phyloP scores from a whole-genome alignment of 2,888 invertebrate species.

The Polydrusus cervinus region DNA sequence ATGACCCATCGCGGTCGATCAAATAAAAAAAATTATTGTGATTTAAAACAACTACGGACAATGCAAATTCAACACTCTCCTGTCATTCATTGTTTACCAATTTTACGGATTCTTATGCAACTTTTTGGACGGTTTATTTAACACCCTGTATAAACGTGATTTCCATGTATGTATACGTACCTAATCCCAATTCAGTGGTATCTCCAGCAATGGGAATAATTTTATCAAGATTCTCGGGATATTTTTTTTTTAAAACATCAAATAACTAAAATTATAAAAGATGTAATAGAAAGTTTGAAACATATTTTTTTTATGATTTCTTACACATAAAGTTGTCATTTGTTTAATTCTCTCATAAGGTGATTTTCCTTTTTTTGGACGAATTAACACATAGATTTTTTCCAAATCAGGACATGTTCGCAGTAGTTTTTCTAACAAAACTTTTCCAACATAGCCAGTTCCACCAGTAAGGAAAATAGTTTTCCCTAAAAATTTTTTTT shows the following conservation, averaged over 20 bases:
- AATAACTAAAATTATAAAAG: constrained; percentile 72
- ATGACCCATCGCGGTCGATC: too few relatives aligned
- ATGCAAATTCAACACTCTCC: too few relatives aligned
- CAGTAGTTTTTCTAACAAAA: constrained; percentile 89
- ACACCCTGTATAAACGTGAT: too few relatives aligned
- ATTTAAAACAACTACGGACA: too few relatives aligned
- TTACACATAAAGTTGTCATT: constrained; percentile 74
- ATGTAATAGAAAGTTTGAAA: too few relatives aligned
- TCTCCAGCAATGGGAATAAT: constrained; percentile 80
- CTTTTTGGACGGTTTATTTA: too few relatives aligned
- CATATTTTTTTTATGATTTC: constrained; percentile 21
- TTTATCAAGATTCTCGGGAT: constrained; percentile 72
- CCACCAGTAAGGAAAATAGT: constrained; percentile 89
- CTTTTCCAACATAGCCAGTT: constrained; percentile 93
- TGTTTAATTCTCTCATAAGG: constrained; percentile 78
- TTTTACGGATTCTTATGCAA: too few relatives aligned
- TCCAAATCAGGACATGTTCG: constrained; percentile 85
- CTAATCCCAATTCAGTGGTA: constrained; percentile 74
- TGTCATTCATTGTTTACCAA: too few relatives aligned
- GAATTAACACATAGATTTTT: constrained; percentile 84
- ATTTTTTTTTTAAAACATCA: constrained; percentile 74
- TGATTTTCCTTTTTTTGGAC: constrained; percentile 80
- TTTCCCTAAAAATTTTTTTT: constrained; percentile 70
- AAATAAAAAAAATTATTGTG: too few relatives aligned
- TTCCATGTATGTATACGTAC: constrained; percentile 65